phyloP scores from a whole-genome alignment of 2,888 invertebrate species.

The Brenthis daphne region DNA sequence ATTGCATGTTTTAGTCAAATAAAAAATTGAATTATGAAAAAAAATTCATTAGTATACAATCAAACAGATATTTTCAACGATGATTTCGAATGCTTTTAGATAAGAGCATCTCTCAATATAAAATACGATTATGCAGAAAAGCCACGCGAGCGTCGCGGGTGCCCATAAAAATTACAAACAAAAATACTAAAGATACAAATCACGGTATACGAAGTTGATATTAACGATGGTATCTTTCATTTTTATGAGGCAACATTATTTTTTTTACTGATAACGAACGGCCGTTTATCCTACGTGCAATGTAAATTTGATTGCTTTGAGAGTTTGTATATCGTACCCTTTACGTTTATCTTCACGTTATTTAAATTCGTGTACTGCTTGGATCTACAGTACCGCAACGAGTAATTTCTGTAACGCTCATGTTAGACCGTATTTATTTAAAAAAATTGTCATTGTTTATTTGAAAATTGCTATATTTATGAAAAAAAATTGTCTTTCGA shows the following conservation, averaged over 20 bases:
- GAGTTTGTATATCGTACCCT: conserved; percentile 23
- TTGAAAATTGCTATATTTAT: too few relatives aligned
- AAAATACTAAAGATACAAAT: conserved; percentile 71
- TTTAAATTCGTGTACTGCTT: conserved; percentile 14
- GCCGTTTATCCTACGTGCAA: conserved; percentile 26
- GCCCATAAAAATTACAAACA: conserved; percentile 76
- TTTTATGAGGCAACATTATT: conserved; percentile 32
- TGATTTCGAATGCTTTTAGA: conserved; percentile 76
- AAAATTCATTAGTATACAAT: conserved; percentile 65
- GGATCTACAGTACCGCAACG: neutral
- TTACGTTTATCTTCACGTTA: conserved; percentile 15
- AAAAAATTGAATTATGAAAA: conserved; percentile 17
- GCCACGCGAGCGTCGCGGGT: conserved; percentile 68
- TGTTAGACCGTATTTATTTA: too few relatives aligned
- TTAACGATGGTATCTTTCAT: conserved; percentile 32
- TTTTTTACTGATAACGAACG: conserved; percentile 27
- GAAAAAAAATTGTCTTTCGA: too few relatives aligned
- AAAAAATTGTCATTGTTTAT: too few relatives aligned
- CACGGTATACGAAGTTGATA: conserved; percentile 47
- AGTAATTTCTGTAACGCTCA: too few relatives aligned
- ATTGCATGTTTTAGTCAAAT: conserved; percentile 14
- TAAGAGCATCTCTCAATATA: conserved; percentile 72
- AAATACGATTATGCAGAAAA: conserved; percentile 75
- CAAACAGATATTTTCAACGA: conserved; percentile 71
- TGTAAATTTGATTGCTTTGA: conserved; percentile 30